A percentile compares a stretch with the other conserved stretches of the same genome.
These are phyloP conservation scores for Drosophila nr. perissopoda DNA, from an alignment of 2,888 invertebrate species.

Conservation along the genomic window DNA sequence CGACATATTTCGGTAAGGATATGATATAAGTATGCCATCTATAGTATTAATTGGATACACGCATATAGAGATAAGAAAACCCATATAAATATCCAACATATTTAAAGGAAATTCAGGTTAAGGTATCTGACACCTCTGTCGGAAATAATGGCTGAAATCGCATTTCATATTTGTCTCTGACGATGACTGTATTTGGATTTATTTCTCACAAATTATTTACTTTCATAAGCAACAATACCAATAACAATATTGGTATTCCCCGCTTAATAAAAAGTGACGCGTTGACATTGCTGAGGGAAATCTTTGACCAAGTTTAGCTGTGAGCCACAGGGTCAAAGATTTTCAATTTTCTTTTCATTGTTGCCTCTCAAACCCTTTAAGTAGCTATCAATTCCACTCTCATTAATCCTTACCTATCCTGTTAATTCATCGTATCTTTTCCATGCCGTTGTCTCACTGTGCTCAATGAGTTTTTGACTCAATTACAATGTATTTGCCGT, in stretches of 20 bases:
- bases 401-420: background rate
- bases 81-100: background rate
- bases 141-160: background rate
- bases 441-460: background rate
- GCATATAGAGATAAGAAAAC: no score
- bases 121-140: no score
- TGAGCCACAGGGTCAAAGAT: background rate
- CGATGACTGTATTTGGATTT: background rate
- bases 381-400: background rate
- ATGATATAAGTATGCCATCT: no score
- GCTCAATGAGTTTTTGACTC: conserved; percentile 3
- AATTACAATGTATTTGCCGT: conserved; percentile 1
- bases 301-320: background rate
- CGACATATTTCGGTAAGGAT: background rate
- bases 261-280: background rate
- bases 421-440: background rate
- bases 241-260: no score
- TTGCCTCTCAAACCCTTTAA: background rate
- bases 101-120: background rate
- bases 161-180: background rate
- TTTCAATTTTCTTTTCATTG: background rate
- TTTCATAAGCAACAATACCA: no score
- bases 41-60: no score
- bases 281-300: background rate
- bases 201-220: background rate